Base-by-base conservation (phyloP, 2,113 vertebrate species). In the Lophotis ruficrista region DNA sequence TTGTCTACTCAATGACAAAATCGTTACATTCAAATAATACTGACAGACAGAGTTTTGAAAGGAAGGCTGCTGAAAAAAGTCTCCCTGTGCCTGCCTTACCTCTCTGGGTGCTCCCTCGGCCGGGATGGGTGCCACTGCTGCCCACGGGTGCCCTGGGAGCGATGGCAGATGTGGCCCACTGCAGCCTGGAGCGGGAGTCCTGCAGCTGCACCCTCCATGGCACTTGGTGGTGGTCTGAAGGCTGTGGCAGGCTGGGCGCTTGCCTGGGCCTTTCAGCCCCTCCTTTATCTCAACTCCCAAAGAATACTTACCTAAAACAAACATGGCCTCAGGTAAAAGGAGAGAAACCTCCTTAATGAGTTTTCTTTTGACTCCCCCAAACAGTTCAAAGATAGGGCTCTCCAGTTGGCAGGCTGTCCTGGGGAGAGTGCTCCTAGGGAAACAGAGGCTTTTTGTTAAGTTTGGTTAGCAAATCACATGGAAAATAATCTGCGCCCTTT, bases 251-350 rank as follows among this genome's bases (percentile, higher is more conserved):
- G 66, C 73, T 91, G 37, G n/a, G n/a, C 3, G 8, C 53, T 70
- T 33, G 60, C 66, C 41, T 24, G 45, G 30, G 50, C 76, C 81
- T 71, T 69, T 3, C 61, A 91, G 85, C 94, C 77, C 90, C 91
- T 95, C 92, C 94, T 90, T 86, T 76, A 89, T 51, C 80, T 47
- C 30, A 82, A 5, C n/a, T 45, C 33, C 41, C 45, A 3, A 38
- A 57, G 77, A 78, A 71, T 47, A 56, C 71, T 77, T 65, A 79
- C 79, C 89, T 35, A 83, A 96, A 96, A 58, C 93, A 96, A 97
- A 94, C 96, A 96, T 1, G 3, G 47, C 76, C 81, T 75, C 90
- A 84, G 92, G 96, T 35, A 76, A 87, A 64, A 50, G 83, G 66
- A 47, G 65, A 41, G 85, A 76, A 64, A 90, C 5, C 14, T 27